A percentile compares a stretch with the other conserved stretches of the same genome.
Conservation (phyloP, 2,113 vertebrate species). For the Collichthys lucidus region DNA sequence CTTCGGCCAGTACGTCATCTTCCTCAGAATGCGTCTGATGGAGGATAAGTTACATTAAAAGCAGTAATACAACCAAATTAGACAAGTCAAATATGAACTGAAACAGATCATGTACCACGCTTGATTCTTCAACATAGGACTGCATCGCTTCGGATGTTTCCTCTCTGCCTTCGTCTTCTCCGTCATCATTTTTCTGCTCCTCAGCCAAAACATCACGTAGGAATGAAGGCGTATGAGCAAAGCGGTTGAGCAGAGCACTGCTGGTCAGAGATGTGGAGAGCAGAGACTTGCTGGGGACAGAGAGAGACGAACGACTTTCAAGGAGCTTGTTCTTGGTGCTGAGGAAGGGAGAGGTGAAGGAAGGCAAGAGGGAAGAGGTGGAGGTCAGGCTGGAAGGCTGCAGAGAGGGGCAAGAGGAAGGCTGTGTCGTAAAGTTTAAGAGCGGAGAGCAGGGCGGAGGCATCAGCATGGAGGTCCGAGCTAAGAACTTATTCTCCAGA, state of each 20-base stretch:
- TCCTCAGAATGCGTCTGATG: conserved; percentile 32
- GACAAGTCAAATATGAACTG: background rate
- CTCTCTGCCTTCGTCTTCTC: conserved; percentile 19
- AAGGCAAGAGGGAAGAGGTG: conserved; percentile 51
- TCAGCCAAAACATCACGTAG: background rate
- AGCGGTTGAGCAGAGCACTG: conserved; percentile 19
- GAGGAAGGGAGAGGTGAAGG: background rate
- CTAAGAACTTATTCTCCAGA: conserved; percentile 82
- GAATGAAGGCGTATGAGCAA: conserved; percentile 27
- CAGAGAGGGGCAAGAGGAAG: conserved; percentile 66
- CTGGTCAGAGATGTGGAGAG: conserved; percentile 32
- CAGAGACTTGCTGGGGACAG: conserved; percentile 25
- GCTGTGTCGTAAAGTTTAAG: conserved; percentile 22
- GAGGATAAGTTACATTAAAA: conserved; percentile 12
- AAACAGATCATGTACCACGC: conserved; percentile 61
- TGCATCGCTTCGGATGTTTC: conserved; percentile 49
- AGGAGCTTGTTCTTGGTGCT: conserved; percentile 3
- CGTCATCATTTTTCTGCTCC: conserved; percentile 5
- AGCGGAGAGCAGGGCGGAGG: conserved; percentile 10
- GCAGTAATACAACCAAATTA: background rate
- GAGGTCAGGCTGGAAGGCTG: conserved; percentile 70
- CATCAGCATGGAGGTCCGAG: conserved; percentile 34
- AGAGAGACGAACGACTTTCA: background rate
- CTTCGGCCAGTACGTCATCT: conserved; percentile 36
- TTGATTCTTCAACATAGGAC: conserved; percentile 45